Evolutionary conservation across 2,797 vertebrate genomes (phyloP).

Genomic region (Pitangus sulphuratus): DNA sequence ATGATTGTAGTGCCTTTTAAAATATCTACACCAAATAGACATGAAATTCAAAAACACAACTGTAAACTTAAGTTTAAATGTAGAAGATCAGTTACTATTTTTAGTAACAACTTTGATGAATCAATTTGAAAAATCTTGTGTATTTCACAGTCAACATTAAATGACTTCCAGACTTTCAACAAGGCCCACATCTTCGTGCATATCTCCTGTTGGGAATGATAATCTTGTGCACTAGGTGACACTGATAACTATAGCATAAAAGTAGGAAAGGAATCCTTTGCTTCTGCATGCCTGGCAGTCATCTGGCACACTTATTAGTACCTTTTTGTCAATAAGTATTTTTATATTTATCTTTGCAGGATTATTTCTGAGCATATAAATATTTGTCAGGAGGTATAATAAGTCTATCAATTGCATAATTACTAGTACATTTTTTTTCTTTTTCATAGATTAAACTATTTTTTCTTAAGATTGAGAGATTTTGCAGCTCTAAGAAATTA

Average conservation of each 20-base stretch:
- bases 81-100: neutral
- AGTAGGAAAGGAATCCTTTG: neutral
- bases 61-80: neutral
- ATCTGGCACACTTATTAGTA: neutral
- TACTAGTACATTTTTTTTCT: neutral
- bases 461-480: constrained; percentile 23
- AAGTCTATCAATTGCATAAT: neutral
- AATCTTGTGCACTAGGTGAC: neutral
- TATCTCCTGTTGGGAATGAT: neutral
- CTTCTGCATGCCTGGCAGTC: neutral
- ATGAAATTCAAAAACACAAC: neutral
- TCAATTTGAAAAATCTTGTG: neutral
- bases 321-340: neutral
- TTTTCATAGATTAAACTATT: neutral
- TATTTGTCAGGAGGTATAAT: neutral
- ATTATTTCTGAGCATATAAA: neutral
- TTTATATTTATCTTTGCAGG: neutral
- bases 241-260: neutral
- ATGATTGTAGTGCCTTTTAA: neutral
- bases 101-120: neutral
- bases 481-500: constrained; percentile 10
- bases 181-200: neutral
- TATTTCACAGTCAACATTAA: neutral
- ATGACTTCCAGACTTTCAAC: neutral
- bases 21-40: neutral